phyloP scores from a whole-genome alignment of 2,113 vertebrate genomes.

The Paraplagusia blochii region DNA sequence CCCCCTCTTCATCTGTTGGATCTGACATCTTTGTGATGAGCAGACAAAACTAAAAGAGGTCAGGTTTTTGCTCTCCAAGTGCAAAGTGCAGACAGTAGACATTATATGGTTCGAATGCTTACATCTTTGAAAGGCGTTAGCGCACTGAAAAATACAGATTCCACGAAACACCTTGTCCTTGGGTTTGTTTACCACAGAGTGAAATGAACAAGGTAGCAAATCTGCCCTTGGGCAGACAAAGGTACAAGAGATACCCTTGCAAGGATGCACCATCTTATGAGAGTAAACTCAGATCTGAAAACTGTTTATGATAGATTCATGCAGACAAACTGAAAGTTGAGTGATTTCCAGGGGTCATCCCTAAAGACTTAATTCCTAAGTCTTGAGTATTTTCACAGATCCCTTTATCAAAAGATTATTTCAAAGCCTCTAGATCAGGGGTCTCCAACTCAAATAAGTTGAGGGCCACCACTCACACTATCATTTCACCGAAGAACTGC shows the following conservation, averaged over 20 bases:
- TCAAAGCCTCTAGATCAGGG: too few relatives aligned
- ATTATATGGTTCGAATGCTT: slow-evolving; percentile 56
- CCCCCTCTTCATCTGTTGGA: slow-evolving; percentile 12
- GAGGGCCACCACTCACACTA: too few relatives aligned
- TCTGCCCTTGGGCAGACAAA: slow-evolving; percentile 38
- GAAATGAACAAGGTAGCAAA: slow-evolving; percentile 51
- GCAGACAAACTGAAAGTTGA: slow-evolving; percentile 3
- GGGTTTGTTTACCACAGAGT: slow-evolving; percentile 43
- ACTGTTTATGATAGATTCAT: slow-evolving; percentile 15
- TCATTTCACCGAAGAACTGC: too few relatives aligned
- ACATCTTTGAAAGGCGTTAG: slow-evolving; percentile 38
- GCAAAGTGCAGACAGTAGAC: slow-evolving; percentile 35
- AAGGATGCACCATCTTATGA: slow-evolving; percentile 31
- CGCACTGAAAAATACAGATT: slow-evolving; percentile 67
- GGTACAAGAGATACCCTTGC: slow-evolving; percentile 28
- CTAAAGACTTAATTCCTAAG: too few relatives aligned
- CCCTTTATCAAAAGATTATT: too few relatives aligned
- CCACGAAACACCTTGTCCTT: slow-evolving; percentile 58
- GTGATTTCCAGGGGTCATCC: slow-evolving; percentile 5
- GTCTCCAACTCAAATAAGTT: too few relatives aligned
- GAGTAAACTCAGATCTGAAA: slow-evolving; percentile 27
- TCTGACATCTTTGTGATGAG: slow-evolving; percentile 18
- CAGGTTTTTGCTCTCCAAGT: slow-evolving; percentile 61
- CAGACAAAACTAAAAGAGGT: slow-evolving; percentile 11
- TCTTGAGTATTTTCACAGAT: too few relatives aligned